Evolutionary conservation across 2,113 vertebrate species (phyloP).

Genomic region (Penelope pileata): DNA sequence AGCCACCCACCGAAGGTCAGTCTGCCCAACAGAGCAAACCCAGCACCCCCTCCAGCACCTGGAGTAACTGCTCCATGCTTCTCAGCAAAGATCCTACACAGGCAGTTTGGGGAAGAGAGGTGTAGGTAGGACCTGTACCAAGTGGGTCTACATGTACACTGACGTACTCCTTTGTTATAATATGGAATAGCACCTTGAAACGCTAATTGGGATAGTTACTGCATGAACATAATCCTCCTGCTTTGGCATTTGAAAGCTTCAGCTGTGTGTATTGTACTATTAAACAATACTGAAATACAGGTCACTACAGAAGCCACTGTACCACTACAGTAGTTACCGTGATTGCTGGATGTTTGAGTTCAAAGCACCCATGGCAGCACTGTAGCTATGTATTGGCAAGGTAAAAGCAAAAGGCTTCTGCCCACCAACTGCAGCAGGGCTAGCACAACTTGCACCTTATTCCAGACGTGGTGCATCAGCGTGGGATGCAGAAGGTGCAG

Average conservation of each 20-base stretch:
- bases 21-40: background rate
- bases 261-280: background rate
- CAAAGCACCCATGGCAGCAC: background rate
- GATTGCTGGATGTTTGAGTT: background rate
- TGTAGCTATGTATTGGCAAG: background rate
- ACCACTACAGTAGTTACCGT: background rate
- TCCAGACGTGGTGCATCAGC: background rate
- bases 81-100: background rate
- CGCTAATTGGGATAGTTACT: background rate
- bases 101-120: background rate
- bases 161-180: background rate
- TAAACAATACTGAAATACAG: background rate
- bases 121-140: background rate
- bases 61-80: background rate
- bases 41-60: background rate
- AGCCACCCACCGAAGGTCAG: rapidly evolving
- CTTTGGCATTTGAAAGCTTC: background rate
- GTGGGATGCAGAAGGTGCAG: background rate
- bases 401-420: background rate
- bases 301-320: rapidly evolving
- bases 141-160: background rate
- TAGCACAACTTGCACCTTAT: background rate
- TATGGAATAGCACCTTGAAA: background rate
- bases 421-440: background rate
- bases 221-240: background rate